Percentiles rank a stretch among this genome's conserved stretches.
Conservation (phyloP, 2,113 vertebrate species). For the Osmerus mordax region DNA sequence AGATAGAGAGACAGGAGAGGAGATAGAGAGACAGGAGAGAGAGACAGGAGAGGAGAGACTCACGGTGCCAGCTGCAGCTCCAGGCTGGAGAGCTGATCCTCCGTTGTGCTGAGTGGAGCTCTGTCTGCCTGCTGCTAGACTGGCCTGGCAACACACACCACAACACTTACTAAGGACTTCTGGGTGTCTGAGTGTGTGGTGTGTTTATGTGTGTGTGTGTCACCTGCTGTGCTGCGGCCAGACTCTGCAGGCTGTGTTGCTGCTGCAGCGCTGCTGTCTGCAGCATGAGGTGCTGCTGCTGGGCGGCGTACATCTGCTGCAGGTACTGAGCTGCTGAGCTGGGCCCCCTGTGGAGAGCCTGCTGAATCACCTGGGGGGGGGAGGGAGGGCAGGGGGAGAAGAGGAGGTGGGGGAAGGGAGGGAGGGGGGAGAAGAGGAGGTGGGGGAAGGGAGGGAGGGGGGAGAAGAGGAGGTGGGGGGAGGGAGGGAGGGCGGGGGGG, state of each 20-base stretch:
- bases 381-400: not conserved
- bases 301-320: slow-evolving; percentile 98
- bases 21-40: no score
- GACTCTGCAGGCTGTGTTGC: slow-evolving; percentile 91
- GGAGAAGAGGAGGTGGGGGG: not conserved
- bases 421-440: no score
- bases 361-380: slow-evolving; percentile 87
- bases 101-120: slow-evolving; percentile 71
- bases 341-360: slow-evolving; percentile 90
- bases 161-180: not conserved
- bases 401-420: not conserved
- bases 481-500: not conserved
- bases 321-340: slow-evolving; percentile 95
- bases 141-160: slow-evolving; percentile 72
- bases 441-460: no score
- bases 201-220: not conserved
- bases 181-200: not conserved
- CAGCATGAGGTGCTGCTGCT: slow-evolving; percentile 85
- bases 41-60: slow-evolving; percentile 41
- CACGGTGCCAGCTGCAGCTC: slow-evolving; percentile 82
- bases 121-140: slow-evolving; percentile 85
- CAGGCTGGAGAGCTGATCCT: slow-evolving; percentile 73
- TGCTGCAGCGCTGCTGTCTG: slow-evolving; percentile 70
- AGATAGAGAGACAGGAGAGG: not conserved
- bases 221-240: slow-evolving; percentile 93